These are phyloP conservation scores for Onthophagus taurus DNA, from an alignment of 1,140 invertebrate species.

Conservation along the genomic window DNA sequence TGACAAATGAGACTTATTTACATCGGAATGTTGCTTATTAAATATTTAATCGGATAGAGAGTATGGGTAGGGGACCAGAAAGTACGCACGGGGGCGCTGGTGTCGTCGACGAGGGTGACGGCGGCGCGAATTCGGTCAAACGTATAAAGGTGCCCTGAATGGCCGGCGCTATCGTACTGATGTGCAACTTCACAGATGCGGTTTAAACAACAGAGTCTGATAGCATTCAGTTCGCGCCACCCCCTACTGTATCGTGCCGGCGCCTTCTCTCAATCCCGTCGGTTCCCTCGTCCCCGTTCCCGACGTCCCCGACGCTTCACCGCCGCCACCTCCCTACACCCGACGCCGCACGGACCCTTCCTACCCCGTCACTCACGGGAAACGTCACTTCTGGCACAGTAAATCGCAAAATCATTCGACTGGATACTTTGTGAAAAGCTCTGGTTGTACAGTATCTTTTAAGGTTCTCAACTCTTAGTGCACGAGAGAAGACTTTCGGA, in stretches of 20 bases:
- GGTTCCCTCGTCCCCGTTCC: neutral
- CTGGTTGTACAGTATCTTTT: conserved; percentile 18
- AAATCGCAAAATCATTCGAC: conserved; percentile 31
- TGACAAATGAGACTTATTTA: too few species aligned
- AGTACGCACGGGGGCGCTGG: too few species aligned
- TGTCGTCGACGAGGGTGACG: too few species aligned
- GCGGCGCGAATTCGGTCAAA: too few species aligned
- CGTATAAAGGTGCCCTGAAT: conserved; percentile 12
- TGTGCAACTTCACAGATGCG: conserved; percentile 28
- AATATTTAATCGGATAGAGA: too few species aligned
- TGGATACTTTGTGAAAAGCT: conserved; percentile 26
- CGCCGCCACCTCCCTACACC: neutral
- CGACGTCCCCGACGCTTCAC: neutral
- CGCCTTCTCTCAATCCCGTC: conserved; percentile 9
- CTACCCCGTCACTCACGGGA: conserved; percentile 26
- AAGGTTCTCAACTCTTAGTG: conserved; percentile 6
- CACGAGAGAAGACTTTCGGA: neutral
- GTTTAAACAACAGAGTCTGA: conserved; percentile 28
- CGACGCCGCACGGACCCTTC: conserved; percentile 10
- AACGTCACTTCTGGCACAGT: conserved; percentile 31
- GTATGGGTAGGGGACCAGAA: too few species aligned
- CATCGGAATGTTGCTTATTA: too few species aligned
- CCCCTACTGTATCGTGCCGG: conserved; percentile 15
- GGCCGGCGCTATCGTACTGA: conserved; percentile 18
- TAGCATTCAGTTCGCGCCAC: conserved; percentile 24